Conservation (phyloP, 2,113 vertebrate species). For the Cervus canadensis region DNA sequence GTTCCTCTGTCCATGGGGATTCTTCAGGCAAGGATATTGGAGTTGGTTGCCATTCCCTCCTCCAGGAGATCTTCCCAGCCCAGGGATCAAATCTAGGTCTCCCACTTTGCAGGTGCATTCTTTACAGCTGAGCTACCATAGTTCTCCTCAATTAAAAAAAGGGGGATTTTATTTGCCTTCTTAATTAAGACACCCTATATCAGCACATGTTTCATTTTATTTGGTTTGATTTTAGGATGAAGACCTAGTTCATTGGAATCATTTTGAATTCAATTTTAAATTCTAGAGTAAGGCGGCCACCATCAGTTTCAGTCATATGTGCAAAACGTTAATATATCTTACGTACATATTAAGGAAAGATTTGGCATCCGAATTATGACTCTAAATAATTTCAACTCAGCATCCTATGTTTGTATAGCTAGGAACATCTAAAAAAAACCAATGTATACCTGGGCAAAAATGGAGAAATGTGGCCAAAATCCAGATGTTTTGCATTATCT, state of each 20-base stretch:
- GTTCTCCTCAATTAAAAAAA: neutral
- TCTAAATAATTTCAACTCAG: neutral
- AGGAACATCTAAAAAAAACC: neutral
- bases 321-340: neutral
- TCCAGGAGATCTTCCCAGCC: neutral
- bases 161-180: neutral
- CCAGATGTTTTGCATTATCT: neutral
- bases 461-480: neutral
- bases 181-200: conserved; percentile 5
- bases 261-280: conserved; percentile 37
- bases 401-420: neutral
- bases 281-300: conserved; percentile 30
- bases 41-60: neutral
- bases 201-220: neutral
- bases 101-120: neutral
- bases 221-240: neutral
- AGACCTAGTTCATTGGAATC: neutral
- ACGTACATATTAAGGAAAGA: neutral
- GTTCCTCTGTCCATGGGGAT: neutral
- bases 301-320: neutral
- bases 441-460: neutral
- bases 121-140: neutral
- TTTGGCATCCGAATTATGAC: neutral
- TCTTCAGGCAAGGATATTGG: neutral
- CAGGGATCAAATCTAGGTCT: neutral